Base-by-base conservation (phyloP, 2,888 invertebrate genomes). In the Lathronympha strigana region DNA sequence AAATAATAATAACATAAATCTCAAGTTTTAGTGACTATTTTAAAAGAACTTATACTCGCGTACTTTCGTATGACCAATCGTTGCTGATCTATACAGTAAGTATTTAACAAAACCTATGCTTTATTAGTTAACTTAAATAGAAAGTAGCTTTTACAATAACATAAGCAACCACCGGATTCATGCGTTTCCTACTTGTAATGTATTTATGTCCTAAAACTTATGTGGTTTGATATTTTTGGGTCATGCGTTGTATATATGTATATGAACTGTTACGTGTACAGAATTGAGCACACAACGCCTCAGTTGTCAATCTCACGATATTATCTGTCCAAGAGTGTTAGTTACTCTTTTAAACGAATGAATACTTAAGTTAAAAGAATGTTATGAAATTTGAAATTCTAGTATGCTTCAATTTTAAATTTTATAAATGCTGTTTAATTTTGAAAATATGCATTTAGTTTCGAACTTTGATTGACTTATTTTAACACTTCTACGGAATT, bases 181-280 rank as follows among this genome's bases (percentile, higher is more conserved):
- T 8, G n/a, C 17, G 19, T 55, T 28, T 17, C 43, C 4, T 6
- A 15, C 15, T 9, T 15, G 9, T 28, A 15, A 17, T 17, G 13
- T n/a, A 19, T 9, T 38, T 38, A 19, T 38, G 21, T 13, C 11
- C 1, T 31, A 31, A 45, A 25, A 11, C 5, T 19, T 3, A n/a
- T 31, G 8, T 31, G 45, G 1, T n/a, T 45, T 13, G 8, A 57
- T 57, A 57, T 25, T 57, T 45, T 25, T 57, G 57, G 28, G 43
- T 45, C 31, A 45, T 5, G 15, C 5, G 31, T 28, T 57, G 57
- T 57, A 57, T 57, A 57, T 57, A 57, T 57, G 57, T 57, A 57
- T 57, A 57, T 57, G 57, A 45, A 1, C 19, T 57, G 31, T 57
- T 57, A 57, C 43, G 43, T 28, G 28, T 40, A 19, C 55, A 55